phyloP scores from a whole-genome alignment of 2,113 vertebrate species.

The Alaudala cheleensis region DNA sequence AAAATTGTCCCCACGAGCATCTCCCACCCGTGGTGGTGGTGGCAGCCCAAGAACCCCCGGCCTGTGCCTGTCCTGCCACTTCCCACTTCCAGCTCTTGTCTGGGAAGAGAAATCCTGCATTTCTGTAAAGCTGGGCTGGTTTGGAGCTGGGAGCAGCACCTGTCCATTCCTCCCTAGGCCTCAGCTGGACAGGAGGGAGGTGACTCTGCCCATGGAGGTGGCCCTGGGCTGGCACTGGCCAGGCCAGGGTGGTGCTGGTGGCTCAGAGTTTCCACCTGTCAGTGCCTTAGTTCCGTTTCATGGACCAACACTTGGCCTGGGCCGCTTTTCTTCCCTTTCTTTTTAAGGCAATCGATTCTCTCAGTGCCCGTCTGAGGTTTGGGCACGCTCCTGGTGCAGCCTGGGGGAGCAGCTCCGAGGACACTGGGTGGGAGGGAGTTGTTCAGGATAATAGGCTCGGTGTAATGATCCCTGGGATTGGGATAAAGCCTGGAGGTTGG shows the following conservation, averaged over 20 bases:
- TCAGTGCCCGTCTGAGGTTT: neutral
- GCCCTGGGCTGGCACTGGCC: too few relatives aligned
- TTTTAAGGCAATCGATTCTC: neutral
- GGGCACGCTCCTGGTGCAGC: neutral
- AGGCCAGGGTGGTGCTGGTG: rapidly evolving
- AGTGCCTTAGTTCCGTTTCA: conserved; percentile 53
- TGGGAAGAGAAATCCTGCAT: neutral
- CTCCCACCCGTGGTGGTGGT: rapidly evolving
- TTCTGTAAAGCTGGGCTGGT: neutral
- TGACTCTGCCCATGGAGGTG: neutral
- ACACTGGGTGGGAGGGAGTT: neutral
- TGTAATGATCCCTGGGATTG: rapidly evolving
- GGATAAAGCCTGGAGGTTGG: neutral
- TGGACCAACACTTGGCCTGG: neutral
- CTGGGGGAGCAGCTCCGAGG: neutral
- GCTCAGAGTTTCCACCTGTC: neutral
- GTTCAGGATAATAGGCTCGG: rapidly evolving
- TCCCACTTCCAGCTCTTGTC: neutral
- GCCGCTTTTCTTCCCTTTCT: neutral
- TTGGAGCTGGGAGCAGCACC: neutral
- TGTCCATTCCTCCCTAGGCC: neutral
- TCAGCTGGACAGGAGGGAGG: rapidly evolving
- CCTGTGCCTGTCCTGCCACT: rapidly evolving
- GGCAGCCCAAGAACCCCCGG: rapidly evolving
- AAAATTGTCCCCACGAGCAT: neutral